Evolutionary conservation across 1,140 invertebrate species (phyloP), one percentile per base, ranked within the genome.

Genomic region (Dendroctonus valens): DNA sequence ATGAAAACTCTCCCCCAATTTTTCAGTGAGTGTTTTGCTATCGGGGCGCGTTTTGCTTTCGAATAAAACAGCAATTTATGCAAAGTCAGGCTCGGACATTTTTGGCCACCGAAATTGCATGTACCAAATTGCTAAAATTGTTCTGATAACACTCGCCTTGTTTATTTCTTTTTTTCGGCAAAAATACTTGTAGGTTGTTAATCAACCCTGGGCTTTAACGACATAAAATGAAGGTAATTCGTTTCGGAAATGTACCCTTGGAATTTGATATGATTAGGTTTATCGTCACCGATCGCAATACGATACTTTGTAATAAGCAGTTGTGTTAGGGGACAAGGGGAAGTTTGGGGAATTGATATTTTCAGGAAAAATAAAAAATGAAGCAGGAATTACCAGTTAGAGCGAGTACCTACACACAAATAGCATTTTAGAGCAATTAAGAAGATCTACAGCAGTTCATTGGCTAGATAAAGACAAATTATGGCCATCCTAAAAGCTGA

Each of bases 41-140:
- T 60, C 59, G 59, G 59, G 55, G 59, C 46, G 59, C 48, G 51
- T 60, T 60, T 60, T 39, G 48, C 59, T 39, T 49, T 39, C 46
- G 51, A 60, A 60, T 60, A 60, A 60, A 60, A 60, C 59, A 44
- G 51, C 59, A 60, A 60, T 60, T 60, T 60, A 60, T 60, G 59
- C 59, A 60, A 60, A 60, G 59, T 60, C 59, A 60, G 59, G 59
- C 59, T 50, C 59, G 51, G 59, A 44, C 59, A 60, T 60, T 60
- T 59, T 60, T 60, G 44, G 59, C 46, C 14, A 39, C 59, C 48
- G 59, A 60, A 60, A 60, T 60, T 60, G 59, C 59, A 60, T 60
- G 59, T 60, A 60, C 46, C 11, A 60, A 60, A 60, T 60, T 60
- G 59, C 59, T 60, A 60, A 60, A 60, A 60, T 50, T 49, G 59